Evolutionary conservation across 2,888 invertebrate species (phyloP).

Genomic region (Yponomeuta malinellus): DNA sequence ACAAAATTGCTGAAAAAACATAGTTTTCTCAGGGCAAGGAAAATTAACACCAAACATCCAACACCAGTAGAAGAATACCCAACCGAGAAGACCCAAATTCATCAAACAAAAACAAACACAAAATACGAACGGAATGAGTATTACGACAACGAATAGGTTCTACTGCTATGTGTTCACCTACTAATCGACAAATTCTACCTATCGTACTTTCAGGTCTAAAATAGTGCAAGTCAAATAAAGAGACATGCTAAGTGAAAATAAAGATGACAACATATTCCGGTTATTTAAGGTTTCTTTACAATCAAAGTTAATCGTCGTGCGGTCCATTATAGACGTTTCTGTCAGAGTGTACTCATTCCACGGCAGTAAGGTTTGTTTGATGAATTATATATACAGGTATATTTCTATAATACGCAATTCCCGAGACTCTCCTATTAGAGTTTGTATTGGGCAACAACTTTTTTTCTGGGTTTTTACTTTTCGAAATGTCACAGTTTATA

Average conservation of each 20-base stretch:
- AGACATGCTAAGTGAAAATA: neutral
- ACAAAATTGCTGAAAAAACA: neutral
- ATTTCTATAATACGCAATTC: no score
- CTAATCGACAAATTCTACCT: neutral
- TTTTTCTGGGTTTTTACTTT: no score
- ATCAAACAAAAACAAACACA: conserved; percentile 54
- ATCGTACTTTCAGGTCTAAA: neutral
- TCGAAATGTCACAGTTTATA: no score
- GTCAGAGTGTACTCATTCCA: conserved; percentile 13
- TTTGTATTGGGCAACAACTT: no score
- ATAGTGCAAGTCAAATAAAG: neutral
- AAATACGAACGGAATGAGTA: conserved; percentile 17
- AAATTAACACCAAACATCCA: conserved; percentile 56
- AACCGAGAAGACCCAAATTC: conserved; percentile 49
- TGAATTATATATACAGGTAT: conserved; percentile 26
- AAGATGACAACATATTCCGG: neutral
- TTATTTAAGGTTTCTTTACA: neutral
- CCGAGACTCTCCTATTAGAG: no score
- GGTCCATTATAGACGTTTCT: neutral
- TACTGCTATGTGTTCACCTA: neutral
- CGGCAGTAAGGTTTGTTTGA: conserved; percentile 44
- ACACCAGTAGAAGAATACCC: conserved; percentile 54
- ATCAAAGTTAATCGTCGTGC: neutral
- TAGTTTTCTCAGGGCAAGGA: conserved; percentile 24
- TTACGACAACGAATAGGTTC: conserved; percentile 5